Evolutionary conservation across 2,113 vertebrate genomes (phyloP).

Genomic region (Oriolus oriolus): DNA sequence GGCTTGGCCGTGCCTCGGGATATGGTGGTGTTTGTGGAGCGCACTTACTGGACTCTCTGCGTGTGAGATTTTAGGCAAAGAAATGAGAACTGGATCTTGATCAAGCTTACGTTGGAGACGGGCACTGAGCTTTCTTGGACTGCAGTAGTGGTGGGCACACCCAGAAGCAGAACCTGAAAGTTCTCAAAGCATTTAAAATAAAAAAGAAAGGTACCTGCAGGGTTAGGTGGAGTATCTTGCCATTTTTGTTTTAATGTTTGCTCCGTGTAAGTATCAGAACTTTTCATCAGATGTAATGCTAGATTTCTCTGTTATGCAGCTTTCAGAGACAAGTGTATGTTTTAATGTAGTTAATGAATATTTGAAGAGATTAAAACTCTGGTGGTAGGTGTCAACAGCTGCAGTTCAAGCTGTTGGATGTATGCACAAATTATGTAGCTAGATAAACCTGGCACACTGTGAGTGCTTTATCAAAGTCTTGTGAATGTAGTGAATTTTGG

Average conservation of each 20-base stretch:
- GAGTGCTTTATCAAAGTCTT: neutral
- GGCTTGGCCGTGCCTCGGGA: neutral
- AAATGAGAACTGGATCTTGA: neutral
- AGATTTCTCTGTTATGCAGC: neutral
- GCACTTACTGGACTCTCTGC: neutral
- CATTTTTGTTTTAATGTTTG: neutral
- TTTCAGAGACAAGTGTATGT: neutral
- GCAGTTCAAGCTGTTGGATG: neutral
- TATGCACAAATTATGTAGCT: neutral
- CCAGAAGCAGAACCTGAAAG: neutral
- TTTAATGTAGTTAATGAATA: neutral
- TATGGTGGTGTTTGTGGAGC: fast-evolving
- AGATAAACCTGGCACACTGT: neutral
- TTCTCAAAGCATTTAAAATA: neutral
- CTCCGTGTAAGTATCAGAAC: neutral
- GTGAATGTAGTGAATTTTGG: neutral
- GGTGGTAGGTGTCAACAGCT: neutral
- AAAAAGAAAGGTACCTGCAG: neutral
- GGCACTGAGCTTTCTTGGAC: neutral
- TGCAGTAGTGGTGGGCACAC: neutral
- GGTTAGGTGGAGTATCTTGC: neutral
- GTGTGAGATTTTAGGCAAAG: neutral
- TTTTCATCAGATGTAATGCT: neutral
- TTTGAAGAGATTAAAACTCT: neutral
- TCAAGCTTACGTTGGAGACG: neutral